Base-by-base conservation (phyloP, 2,888 invertebrate species). In the Eupithecia subumbrata region DNA sequence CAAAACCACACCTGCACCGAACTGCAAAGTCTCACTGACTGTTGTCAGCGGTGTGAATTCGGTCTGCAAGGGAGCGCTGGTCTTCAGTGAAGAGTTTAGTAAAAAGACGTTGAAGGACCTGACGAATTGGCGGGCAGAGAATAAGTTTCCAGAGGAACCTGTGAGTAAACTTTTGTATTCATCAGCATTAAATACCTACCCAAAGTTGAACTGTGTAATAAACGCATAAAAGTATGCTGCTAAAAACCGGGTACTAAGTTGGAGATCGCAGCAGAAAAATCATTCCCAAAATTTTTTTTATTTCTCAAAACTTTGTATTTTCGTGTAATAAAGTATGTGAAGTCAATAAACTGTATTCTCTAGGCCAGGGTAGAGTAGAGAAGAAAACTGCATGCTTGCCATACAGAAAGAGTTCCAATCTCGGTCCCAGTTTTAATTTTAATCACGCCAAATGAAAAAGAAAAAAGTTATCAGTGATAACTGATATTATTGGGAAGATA, bases 61-160 rank as follows among this genome's bases (percentile, higher is more conserved):
- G 0, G 84, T 93, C 25, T 96, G 96, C 82, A 85, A 91, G 30
- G 96, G 95, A 3, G 89, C 92, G 22, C 85, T 96, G 40, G 90
- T 97, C 68, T 97, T 97, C 80, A 90, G 92, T 34, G 96, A 97
- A 56, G 92, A 96, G 30, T 97, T 97, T 81, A 85, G 89, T 7
- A 87, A 86, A 69, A 76, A 77, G 11, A 84, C 85, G 83, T 66
- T 91, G n/a, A 82, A 86, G 34, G 89, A 90, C 14, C 78, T 90
- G 83, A 71, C 82, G 0, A 86, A 93, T 67, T 96, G 96, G 96
- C 92, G 89, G 9, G 86, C 93, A 11, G 94, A 96, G 78, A 90
- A 95, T 74, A 95, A 94, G 82, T 96, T 96, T 82, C 92, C 95
- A 18, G 95, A 94, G 45, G 93, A 94, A 76, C 97, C 97, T 80